phyloP scores from a whole-genome alignment of 2,113 vertebrate genomes.

The Malurus cyaneus region DNA sequence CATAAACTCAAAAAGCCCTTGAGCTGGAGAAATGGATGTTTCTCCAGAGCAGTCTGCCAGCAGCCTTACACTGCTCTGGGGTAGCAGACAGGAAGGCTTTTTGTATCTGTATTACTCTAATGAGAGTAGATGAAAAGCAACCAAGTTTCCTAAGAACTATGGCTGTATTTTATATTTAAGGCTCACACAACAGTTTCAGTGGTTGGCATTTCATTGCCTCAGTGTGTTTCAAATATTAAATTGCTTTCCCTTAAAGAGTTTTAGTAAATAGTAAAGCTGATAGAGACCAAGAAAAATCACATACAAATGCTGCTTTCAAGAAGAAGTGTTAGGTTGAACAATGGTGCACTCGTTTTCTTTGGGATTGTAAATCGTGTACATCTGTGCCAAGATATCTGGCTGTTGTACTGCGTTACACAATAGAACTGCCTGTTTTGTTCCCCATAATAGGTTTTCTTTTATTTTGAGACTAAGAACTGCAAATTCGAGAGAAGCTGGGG shows the following conservation, averaged over 20 bases:
- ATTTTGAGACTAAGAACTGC: neutral
- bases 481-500: neutral
- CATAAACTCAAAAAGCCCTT: neutral
- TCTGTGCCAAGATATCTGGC: neutral
- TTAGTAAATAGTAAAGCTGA: neutral
- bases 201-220: neutral
- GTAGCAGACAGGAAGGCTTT: neutral
- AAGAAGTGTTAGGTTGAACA: neutral
- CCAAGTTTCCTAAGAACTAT: neutral
- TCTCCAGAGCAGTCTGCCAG: neutral
- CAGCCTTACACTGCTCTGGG: neutral
- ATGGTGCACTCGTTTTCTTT: neutral
- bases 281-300: neutral
- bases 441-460: neutral
- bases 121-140: neutral
- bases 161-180: neutral
- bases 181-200: neutral
- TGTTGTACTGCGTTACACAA: neutral
- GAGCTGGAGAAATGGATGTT: neutral
- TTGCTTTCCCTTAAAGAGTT: neutral
- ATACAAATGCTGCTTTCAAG: neutral
- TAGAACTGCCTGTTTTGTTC: neutral
- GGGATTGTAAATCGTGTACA: neutral
- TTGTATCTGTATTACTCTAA: neutral
- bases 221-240: neutral